Base-by-base conservation (phyloP, 2,113 vertebrate species). In the Pteruthius melanotis region DNA sequence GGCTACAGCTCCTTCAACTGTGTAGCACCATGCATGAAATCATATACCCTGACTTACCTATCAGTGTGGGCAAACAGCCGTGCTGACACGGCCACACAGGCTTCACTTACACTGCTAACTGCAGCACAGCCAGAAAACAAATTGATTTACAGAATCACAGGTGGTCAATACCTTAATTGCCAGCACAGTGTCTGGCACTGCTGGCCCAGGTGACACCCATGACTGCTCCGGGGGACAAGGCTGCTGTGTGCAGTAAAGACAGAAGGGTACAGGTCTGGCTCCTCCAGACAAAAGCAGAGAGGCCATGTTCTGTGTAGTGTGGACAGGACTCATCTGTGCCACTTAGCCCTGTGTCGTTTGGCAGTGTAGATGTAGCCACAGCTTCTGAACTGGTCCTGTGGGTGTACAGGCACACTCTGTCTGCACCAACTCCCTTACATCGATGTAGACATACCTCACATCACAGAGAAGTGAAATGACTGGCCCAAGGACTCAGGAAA, bases 121-220 rank as follows among this genome's bases (percentile, higher is more conserved):
- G 63, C 52, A 94, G 91, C 91, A 44, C 40, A 72, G 72, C 45
- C 89, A 91, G 87, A 87, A 92, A 91, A 89, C 91, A 84, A 90
- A 87, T 37, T 65, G 72, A 93, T 91, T 87, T 89, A 81, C 71
- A 87, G 59, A 57, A 83, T 83, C 59, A 70, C 60, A 45, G 83
- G 42, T 86, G 50, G 59, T 57, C 91, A 77, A 49, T 66, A 45
- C 59, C 49, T 83, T 56, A 74, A 92, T 17, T 81, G 83, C 35
- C 72, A 65, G 87, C 64, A 57, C 63, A 20, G 15, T 70, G 80
- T 26, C 87, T 77, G 83, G 87, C 60, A 87, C 63, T 71, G 56
- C 47, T 0, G 0, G 54, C 28, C 31, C 78, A 69, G 56, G 39
- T 42, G 66, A 84, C 61, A 81, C 39, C 70, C 45, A 59, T 1